Evolutionary conservation across 2,888 invertebrate genomes (phyloP).

Genomic region (Pristionchus fissidentatus): DNA sequence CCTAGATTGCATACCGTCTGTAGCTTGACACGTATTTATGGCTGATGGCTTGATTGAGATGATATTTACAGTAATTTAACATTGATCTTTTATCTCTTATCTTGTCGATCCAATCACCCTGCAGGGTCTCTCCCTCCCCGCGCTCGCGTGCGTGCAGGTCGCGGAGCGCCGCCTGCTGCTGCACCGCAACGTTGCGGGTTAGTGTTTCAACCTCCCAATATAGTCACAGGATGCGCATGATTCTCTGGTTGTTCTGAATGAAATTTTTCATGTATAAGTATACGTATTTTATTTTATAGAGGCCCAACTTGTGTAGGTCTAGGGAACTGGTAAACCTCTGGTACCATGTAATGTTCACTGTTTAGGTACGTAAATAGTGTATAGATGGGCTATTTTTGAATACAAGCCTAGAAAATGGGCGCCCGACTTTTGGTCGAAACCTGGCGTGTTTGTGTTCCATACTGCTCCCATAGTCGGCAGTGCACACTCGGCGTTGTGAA

Average conservation of each 20-base stretch:
- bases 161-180: slow-evolving; percentile 57
- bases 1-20: no score
- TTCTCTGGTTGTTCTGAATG: not conserved
- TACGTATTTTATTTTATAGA: not conserved
- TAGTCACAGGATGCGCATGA: no score
- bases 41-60: no score
- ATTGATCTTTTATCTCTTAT: slow-evolving; percentile 13
- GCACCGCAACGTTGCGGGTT: slow-evolving; percentile 59
- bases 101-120: slow-evolving; percentile 10
- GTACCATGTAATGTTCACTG: not conserved
- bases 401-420: no score
- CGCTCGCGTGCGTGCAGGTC: slow-evolving; percentile 64
- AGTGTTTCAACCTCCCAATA: not conserved
- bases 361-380: no score
- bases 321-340: not conserved
- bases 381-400: no score
- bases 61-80: not conserved
- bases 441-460: no score
- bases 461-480: no score
- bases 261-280: no score
- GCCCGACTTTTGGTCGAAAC: no score
- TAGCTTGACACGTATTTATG: not conserved
- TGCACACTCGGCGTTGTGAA: no score
- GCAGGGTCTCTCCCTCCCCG: slow-evolving; percentile 64
- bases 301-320: not conserved